Conservation (phyloP, 2,113 vertebrate species). For the Nanorana parkeri region DNA sequence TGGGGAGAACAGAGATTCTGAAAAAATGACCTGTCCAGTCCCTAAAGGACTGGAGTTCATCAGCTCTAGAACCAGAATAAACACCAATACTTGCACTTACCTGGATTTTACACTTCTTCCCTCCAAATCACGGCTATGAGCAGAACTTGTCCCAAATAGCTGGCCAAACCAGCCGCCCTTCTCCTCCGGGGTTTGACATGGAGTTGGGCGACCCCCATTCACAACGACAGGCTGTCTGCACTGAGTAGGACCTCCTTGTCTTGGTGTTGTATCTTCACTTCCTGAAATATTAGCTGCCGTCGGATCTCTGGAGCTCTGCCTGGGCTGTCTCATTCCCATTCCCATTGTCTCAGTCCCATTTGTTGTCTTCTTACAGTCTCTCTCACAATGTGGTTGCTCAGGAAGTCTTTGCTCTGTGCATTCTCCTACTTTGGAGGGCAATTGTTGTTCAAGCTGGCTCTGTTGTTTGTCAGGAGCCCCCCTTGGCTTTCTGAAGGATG, state of each 20-base stretch:
- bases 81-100: slow-evolving; percentile 60
- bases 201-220: too few species aligned
- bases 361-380: slow-evolving; percentile 38
- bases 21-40: too few species aligned
- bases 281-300: background rate
- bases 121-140: slow-evolving; percentile 58
- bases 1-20: too few species aligned
- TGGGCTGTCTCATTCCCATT: background rate
- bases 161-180: slow-evolving; percentile 74
- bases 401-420: background rate
- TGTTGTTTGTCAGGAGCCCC: background rate
- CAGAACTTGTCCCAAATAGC: slow-evolving; percentile 81
- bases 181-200: background rate
- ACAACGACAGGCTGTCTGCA: background rate
- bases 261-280: background rate
- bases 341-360: too few species aligned
- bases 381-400: slow-evolving; percentile 13
- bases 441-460: background rate
- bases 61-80: too few species aligned
- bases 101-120: slow-evolving; percentile 59
- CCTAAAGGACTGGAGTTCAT: too few species aligned
- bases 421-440: too few species aligned
- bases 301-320: background rate
- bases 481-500: background rate
- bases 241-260: too few species aligned